Evolutionary conservation across 2,797 vertebrate species (phyloP), one percentile per base, ranked within the genome.

Genomic region (Luscinia megarhynchos): DNA sequence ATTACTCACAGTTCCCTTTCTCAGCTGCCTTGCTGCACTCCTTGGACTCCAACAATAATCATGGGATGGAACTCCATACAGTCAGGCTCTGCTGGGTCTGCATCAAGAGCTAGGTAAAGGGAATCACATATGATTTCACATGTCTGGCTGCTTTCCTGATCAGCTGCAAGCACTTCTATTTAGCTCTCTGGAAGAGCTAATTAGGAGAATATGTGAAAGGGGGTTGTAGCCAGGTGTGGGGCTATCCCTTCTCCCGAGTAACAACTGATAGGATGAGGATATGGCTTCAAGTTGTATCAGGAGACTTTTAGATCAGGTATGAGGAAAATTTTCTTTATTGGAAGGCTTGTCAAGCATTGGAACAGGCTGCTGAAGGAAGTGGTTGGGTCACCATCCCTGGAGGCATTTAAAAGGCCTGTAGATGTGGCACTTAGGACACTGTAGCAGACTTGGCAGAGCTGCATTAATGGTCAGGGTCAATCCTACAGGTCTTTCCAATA

Each of bases 11-110:
- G 34, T 57, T 93, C 45, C 6, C 14, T 43, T 66, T 58, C 41
- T 50, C 32, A 30, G 40, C 20, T 14, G 4, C 18, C 54, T 76
- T 40, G 4, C 46, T 73, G 27, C 3, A 2, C 22, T 59, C 36
- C 41, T 48, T 36, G 4, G 38, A 22, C 32, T 61, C 2, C 0
- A 78, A 14, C 0, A 1, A 43, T 6, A 15, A 57, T 7, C 11
- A 4, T 13, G 22, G 21, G 4, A 38, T 0, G 0, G 7, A 84
- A 9, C 14, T 36, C 45, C 24, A 20, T 1, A 3, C 5, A 63
- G 5, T 20, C 64, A 51, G 1, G 1, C 9, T 41, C 46, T 58
- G 26, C 41, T 12, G 0, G 2, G 2, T 15, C 81, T 68, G 27
- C 40, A 46, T 1, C 36, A 3, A 38, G 2, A 2, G 1, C 4